These are phyloP conservation scores for Oryzaephilus surinamensis DNA, from an alignment of 1,140 invertebrate species.

Conservation along the genomic window DNA sequence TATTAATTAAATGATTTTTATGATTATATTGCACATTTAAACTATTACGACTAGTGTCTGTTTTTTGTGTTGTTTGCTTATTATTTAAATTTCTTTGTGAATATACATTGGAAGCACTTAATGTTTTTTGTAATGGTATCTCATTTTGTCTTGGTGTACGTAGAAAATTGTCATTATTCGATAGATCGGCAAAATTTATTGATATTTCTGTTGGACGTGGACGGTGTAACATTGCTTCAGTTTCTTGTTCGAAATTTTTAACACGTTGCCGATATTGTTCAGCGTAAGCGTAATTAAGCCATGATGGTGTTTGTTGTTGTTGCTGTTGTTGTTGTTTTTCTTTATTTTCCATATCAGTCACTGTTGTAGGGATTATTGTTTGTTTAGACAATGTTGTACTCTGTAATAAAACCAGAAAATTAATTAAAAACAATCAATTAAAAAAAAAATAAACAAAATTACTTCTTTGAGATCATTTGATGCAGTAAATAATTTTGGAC, in stretches of 20 bases:
- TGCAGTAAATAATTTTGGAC: background rate
- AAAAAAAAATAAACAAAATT: slow-evolving; percentile 6
- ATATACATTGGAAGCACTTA: slow-evolving; percentile 33
- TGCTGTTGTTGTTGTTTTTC: slow-evolving; percentile 16
- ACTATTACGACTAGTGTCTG: slow-evolving; percentile 21
- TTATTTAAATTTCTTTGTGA: slow-evolving; percentile 15
- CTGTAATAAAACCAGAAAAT: slow-evolving; percentile 10
- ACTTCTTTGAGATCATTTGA: slow-evolving; percentile 30
- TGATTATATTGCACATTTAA: slow-evolving; percentile 23
- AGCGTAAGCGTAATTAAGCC: slow-evolving; percentile 32
- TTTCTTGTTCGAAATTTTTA: slow-evolving; percentile 58
- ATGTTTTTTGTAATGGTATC: slow-evolving; percentile 28
- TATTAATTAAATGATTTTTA: too few relatives aligned
- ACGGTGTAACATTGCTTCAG: slow-evolving; percentile 55
- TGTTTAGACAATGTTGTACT: slow-evolving; percentile 21
- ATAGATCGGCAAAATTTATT: slow-evolving; percentile 13
- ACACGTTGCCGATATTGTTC: slow-evolving; percentile 38
- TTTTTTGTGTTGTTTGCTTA: slow-evolving; percentile 13
- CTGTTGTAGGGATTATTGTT: slow-evolving; percentile 30
- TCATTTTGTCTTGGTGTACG: slow-evolving; percentile 21
- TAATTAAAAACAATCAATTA: background rate
- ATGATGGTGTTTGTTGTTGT: slow-evolving; percentile 22
- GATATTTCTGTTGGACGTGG: slow-evolving; percentile 26
- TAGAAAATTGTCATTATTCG: slow-evolving; percentile 9
- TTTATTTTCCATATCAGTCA: slow-evolving; percentile 26